Base-by-base conservation (phyloP, 2,888 invertebrate species). In the Epirrita christyi region DNA sequence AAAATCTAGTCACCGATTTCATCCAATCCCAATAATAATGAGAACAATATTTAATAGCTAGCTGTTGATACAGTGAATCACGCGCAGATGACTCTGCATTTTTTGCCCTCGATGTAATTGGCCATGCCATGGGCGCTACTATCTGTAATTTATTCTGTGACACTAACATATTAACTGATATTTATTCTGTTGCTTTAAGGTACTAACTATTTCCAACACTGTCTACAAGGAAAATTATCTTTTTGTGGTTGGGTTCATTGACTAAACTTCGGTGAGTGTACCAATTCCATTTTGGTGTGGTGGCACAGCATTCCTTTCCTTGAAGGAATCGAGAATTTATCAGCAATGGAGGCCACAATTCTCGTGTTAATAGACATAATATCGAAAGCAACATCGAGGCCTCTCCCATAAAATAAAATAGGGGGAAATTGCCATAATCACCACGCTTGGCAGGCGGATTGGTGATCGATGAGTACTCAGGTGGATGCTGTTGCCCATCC, bases 81-180 rank as follows among this genome's bases (percentile, higher is more conserved):
- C 48, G 66, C 65, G 67, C 64, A 63, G 58, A 54, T 70, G 66
- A 70, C 63, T 53, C 43, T 36, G 64, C 68, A 45, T 44, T 67
- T 70, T 70, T 68, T 64, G 55, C 59, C 40, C 52, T 27, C 55
- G 54, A 59, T 42, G 59, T 70, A 70, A 70, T 70, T 68, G 66
- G 55, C 42, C 68, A 61, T 66, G 60, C 55, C 52, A 55, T 63
- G 63, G 59, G 58, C 44, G 57, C 47, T 58, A 53, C 51, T 48
- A 38, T 29, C 52, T 9, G 8, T 10, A 32, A 32, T 32, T 32
- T 10, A 10, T 8, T 32, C 21, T 21, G 21, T 21, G 21, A 6
- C 32, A 32, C n/a, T 21, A 41, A 34, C 34, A 10, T 51, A 44
- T 7, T 37, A 14, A 14, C 43, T 46, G 46, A 28, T 1, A 11